phyloP scores from a whole-genome alignment of 2,797 vertebrate species.

The Catamblyrhynchus diadema region DNA sequence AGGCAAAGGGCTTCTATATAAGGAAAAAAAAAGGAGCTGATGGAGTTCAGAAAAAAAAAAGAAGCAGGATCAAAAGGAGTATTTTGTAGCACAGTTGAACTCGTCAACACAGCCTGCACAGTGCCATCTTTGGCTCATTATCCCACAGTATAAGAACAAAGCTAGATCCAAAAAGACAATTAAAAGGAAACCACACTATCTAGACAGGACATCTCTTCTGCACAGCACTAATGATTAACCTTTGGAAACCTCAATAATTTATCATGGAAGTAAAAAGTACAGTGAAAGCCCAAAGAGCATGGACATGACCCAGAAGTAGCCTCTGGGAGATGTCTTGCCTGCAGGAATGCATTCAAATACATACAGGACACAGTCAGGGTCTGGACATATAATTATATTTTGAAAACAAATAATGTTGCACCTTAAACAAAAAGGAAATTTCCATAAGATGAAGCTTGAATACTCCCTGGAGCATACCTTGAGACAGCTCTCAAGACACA shows the following conservation, averaged over 20 bases:
- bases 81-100: not conserved
- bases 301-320: not conserved
- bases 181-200: conserved; percentile 20
- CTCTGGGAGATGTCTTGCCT: not conserved
- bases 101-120: not conserved
- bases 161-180: not conserved
- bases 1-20: conserved; percentile 26
- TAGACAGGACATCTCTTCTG: not conserved
- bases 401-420: not conserved
- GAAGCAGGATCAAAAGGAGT: not conserved
- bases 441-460: not conserved
- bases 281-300: not conserved
- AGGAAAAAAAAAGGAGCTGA: not conserved
- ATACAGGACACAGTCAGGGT: not conserved
- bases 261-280: not conserved
- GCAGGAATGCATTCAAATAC: not conserved
- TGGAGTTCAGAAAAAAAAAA: not conserved
- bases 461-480: not conserved
- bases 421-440: not conserved
- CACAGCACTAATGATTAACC: not conserved
- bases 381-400: not conserved
- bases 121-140: not conserved
- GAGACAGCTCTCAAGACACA: not conserved
- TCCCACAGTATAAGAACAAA: not conserved
- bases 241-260: not conserved